Evolutionary conservation across 2,797 vertebrate genomes (phyloP).

Genomic region (Malurus leucopterus): DNA sequence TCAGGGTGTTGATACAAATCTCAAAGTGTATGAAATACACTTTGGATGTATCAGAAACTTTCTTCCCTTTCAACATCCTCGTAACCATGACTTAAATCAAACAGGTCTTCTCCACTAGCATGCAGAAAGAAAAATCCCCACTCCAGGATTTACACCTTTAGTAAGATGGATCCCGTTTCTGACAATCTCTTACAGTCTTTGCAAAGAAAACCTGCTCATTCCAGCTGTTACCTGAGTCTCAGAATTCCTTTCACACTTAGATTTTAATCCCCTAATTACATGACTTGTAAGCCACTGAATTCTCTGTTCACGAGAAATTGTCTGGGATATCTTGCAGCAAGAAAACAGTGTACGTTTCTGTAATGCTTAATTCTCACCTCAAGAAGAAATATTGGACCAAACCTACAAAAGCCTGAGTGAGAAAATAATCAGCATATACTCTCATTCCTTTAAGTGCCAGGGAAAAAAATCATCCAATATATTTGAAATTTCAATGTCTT

Average conservation of each 20-base stretch:
- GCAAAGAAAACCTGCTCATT: slow-evolving; percentile 4
- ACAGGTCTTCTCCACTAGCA: neutral
- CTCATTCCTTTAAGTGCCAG: neutral
- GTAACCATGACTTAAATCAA: neutral
- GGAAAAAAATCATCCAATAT: neutral
- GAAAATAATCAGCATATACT: slow-evolving; percentile 10
- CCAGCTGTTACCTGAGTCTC: neutral
- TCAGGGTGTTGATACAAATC: neutral
- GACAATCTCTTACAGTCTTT: neutral
- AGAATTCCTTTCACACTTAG: neutral
- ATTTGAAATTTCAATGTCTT: slow-evolving; percentile 1
- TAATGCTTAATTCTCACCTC: neutral
- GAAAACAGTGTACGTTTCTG: neutral
- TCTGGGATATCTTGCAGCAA: neutral
- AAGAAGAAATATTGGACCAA: neutral
- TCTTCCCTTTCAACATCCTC: neutral
- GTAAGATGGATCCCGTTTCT: neutral
- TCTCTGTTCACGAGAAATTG: neutral
- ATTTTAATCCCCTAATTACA: slow-evolving; percentile 47
- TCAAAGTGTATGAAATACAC: neutral
- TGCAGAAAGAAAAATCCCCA: neutral
- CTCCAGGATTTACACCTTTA: neutral
- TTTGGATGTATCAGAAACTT: neutral
- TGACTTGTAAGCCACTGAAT: neutral
- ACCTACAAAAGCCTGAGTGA: neutral